A percentile compares a stretch with the other conserved stretches of the same genome.
Evolutionary conservation across 2,797 vertebrate species (phyloP).

Genomic region (Ctenosaura bakeri): DNA sequence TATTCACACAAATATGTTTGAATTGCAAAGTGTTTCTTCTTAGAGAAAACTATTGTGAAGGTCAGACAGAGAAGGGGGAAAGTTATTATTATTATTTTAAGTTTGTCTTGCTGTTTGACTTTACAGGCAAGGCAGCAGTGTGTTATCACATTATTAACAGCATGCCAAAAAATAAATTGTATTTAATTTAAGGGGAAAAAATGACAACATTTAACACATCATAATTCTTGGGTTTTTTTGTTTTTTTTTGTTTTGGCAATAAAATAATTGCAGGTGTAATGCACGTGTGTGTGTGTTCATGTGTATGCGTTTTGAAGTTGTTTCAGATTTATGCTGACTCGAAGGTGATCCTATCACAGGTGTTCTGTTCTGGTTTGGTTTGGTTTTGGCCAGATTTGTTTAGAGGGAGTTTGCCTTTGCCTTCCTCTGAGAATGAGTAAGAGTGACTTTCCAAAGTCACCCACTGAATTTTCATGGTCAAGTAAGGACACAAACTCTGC

Average conservation of each 20-base stretch:
- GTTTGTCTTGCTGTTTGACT: background rate
- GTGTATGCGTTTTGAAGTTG: too few relatives aligned
- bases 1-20: slow-evolving; percentile 47
- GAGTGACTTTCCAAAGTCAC: too few relatives aligned
- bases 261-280: background rate
- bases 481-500: too few relatives aligned
- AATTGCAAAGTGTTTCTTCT: slow-evolving; percentile 30
- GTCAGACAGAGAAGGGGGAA: slow-evolving; percentile 39
- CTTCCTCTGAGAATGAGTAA: too few relatives aligned
- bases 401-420: too few relatives aligned
- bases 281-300: too few relatives aligned
- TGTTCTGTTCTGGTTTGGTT: too few relatives aligned
- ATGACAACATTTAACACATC: background rate
- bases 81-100: background rate
- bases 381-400: too few relatives aligned
- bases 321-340: too few relatives aligned
- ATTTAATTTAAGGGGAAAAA: background rate
- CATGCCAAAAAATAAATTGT: background rate
- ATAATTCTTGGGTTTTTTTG: too few relatives aligned
- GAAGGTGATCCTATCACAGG: too few relatives aligned
- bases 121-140: background rate
- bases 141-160: background rate
- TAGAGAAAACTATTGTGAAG: slow-evolving; percentile 59
- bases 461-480: too few relatives aligned
- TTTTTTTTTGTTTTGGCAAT: background rate